Evolutionary conservation across 2,888 invertebrate genomes (phyloP).

Genomic region (Ichneumoninae sp.): DNA sequence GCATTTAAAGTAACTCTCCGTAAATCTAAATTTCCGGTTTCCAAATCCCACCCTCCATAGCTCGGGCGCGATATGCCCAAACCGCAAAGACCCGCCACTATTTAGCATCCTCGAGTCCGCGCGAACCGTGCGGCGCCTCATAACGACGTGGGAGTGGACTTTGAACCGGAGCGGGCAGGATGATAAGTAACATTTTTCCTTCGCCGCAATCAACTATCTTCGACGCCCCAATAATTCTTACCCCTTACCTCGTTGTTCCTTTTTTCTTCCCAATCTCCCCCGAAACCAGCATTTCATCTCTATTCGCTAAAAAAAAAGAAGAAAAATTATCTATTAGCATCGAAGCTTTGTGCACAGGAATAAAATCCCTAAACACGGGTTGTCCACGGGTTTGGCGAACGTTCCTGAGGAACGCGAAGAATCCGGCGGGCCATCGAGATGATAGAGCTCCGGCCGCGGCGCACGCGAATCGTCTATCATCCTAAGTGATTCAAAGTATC

Average conservation of each 20-base stretch:
- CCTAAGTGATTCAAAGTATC: constrained; percentile 80
- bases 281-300: neutral
- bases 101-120: neutral
- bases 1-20: too few species aligned
- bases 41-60: too few species aligned
- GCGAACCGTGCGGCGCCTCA: neutral
- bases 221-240: neutral
- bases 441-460: constrained; percentile 67
- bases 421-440: constrained; percentile 34
- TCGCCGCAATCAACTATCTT: neutral
- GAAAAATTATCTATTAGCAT: neutral
- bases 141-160: neutral
- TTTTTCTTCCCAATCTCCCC: neutral
- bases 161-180: neutral
- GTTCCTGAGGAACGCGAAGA: constrained; percentile 39
- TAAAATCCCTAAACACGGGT: constrained; percentile 29
- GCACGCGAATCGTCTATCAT: constrained; percentile 80
- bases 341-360: neutral
- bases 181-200: neutral
- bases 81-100: neutral
- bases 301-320: neutral
- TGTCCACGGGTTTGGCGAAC: constrained; percentile 26
- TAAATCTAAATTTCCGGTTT: neutral
- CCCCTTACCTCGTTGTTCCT: neutral
- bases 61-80: neutral